Evolutionary conservation across 2,888 invertebrate genomes (phyloP), one percentile per base, ranked within the genome.

Genomic region (Eulithis prunata): DNA sequence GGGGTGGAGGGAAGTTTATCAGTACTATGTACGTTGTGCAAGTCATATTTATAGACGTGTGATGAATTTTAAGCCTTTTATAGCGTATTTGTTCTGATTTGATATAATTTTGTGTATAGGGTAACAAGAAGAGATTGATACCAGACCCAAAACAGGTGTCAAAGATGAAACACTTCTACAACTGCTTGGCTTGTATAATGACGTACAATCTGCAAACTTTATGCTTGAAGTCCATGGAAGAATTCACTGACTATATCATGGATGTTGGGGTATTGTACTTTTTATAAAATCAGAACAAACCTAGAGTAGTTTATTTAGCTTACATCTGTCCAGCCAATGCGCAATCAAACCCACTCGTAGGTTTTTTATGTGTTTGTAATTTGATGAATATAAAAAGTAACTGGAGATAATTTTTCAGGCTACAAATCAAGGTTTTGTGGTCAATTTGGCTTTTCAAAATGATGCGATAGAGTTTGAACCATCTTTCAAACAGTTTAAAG

Each of bases 121-220:
- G 96, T 0, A 94, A 89, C 63, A 96, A 95, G 79, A 96, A 94
- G 79, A 95, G 94, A 64, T 92, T 94, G 71, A 92, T 97, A 61
- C 97, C 97, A 0, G 95, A 95, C 70, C 93, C 95, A 0, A 92
- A 94, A 56, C 95, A 96, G 72, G 94, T 93, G 14, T 93, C 93
- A 12, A 94, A 95, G 81, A 94, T 96, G 85, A 95, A 94, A 75
- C 95, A 95, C 53, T 98, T 98, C 86, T 98, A 96, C 84, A 96
- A 98, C 83, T 96, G 97, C 76, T 95, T 98, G 1, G 96, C 96
- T 0, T 96, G 96, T 38, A 93, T 98, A 49, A 98, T 98, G 98
- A 97, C 97, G 0, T 96, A 96, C 76, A 97, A 98, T 78, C 89
- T 99, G 64, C 97, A 98, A 84, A 95, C 95, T 28, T 86, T 98